Evolutionary conservation across 2,888 invertebrate genomes (phyloP).

Genomic region (Calliphora vomitoria): DNA sequence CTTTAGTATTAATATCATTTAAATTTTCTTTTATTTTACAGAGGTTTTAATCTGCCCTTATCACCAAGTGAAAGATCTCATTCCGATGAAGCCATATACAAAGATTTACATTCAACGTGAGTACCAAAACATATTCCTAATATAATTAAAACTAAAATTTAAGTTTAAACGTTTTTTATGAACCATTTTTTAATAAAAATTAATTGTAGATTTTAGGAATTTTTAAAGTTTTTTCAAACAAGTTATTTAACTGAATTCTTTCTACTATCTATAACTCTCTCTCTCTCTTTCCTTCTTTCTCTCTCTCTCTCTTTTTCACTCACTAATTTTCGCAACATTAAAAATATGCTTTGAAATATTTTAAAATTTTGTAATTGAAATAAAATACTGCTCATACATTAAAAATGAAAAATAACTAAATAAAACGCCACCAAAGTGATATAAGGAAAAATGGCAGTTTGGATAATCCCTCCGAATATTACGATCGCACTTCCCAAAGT

Average conservation of each 20-base stretch:
- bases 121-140: constrained; percentile 81
- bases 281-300: constrained; percentile 59
- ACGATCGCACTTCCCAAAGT: constrained; percentile 79
- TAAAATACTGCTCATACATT: not conserved
- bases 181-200: constrained; percentile 8
- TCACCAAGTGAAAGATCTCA: constrained; percentile 87
- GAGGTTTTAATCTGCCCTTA: constrained; percentile 91
- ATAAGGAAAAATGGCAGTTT: constrained; percentile 78
- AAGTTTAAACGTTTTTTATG: constrained; percentile 32
- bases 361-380: constrained; percentile 11
- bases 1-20: not conserved
- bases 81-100: constrained; percentile 94
- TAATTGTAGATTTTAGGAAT: constrained; percentile 37
- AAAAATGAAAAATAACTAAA: constrained; percentile 19
- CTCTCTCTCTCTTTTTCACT: constrained; percentile 55
- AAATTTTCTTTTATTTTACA: constrained; percentile 82
- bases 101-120: constrained; percentile 92
- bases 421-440: no score
- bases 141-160: constrained; percentile 11
- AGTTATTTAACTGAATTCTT: constrained; percentile 22
- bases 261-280: constrained; percentile 44
- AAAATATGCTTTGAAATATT: constrained; percentile 54
- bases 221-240: constrained; percentile 13
- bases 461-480: constrained; percentile 79
- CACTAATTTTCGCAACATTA: constrained; percentile 36